phyloP scores from a whole-genome alignment of 1,140 invertebrate species.

The Limonius californicus region DNA sequence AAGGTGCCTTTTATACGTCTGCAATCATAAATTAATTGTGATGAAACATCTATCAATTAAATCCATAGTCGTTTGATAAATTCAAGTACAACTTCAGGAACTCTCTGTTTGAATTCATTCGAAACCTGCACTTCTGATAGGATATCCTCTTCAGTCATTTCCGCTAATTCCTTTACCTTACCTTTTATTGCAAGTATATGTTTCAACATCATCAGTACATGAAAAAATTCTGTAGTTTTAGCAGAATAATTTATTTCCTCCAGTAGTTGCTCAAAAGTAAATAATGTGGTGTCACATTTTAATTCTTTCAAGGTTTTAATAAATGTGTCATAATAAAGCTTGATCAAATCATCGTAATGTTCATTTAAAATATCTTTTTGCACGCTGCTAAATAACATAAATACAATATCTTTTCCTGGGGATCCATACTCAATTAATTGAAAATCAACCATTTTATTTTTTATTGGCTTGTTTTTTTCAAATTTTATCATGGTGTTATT shows the following conservation, averaged over 20 bases:
- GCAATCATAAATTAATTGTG: too few relatives aligned
- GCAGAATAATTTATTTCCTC: constrained; percentile 28
- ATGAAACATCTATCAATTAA: neutral
- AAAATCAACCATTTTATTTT: constrained; percentile 59
- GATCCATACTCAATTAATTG: constrained; percentile 53
- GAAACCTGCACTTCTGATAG: neutral
- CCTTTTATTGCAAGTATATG: neutral
- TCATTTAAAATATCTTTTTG: constrained; percentile 41
- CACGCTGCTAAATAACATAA: constrained; percentile 54
- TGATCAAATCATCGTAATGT: constrained; percentile 47
- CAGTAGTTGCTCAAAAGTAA: constrained; percentile 25
- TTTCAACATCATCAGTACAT: constrained; percentile 7
- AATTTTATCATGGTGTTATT: constrained; percentile 57
- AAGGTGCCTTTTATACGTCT: too few relatives aligned
- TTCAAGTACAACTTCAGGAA: neutral
- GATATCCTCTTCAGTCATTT: neutral
- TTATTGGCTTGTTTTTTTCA: constrained; percentile 42
- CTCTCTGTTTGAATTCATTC: neutral
- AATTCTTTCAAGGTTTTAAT: constrained; percentile 37
- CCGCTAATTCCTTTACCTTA: neutral
- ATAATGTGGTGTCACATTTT: constrained; percentile 26
- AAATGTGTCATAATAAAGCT: constrained; percentile 51
- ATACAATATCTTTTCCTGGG: constrained; percentile 53
- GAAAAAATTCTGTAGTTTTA: constrained; percentile 21
- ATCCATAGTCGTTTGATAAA: neutral